phyloP scores from a whole-genome alignment of 2,113 vertebrate species.

The Scophthalmus maximus region DNA sequence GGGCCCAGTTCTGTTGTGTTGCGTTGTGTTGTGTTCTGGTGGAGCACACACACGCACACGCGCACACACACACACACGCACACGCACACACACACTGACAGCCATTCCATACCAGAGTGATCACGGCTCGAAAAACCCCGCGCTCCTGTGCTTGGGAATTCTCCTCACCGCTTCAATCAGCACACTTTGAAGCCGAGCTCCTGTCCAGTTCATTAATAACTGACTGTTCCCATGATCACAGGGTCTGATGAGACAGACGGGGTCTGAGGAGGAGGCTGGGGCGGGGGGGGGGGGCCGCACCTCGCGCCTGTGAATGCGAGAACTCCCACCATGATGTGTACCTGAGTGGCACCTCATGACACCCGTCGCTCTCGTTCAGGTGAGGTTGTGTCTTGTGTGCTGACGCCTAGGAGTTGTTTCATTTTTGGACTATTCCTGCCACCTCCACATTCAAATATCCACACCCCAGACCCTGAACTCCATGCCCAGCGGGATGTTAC shows the following conservation, averaged over 20 bases:
- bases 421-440: background rate
- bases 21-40: conserved; percentile 57
- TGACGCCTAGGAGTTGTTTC: background rate
- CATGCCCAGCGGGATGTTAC: conserved; percentile 40
- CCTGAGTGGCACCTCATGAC: conserved; percentile 63
- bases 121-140: conserved; percentile 60
- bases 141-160: conserved; percentile 54
- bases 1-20: conserved; percentile 63
- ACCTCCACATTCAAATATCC: background rate
- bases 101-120: conserved; percentile 69
- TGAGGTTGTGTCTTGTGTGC: conserved; percentile 3
- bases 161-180: conserved; percentile 73
- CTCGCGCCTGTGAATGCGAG: conserved; percentile 47
- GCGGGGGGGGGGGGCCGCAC: conserved; percentile 24
- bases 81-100: conserved; percentile 31
- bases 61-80: conserved; percentile 36
- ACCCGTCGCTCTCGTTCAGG: conserved; percentile 73
- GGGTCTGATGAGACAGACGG: conserved; percentile 43
- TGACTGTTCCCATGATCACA: conserved; percentile 73
- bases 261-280: background rate
- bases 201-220: conserved; percentile 79
- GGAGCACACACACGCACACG: conserved; percentile 31
- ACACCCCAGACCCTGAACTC: conserved; percentile 11
- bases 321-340: conserved; percentile 78
- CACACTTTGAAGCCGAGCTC: conserved; percentile 63